Percentiles rank a stretch among this genome's conserved stretches.
Evolutionary conservation across 2,888 invertebrate genomes (phyloP).

Genomic region (Cosmia trapezina): DNA sequence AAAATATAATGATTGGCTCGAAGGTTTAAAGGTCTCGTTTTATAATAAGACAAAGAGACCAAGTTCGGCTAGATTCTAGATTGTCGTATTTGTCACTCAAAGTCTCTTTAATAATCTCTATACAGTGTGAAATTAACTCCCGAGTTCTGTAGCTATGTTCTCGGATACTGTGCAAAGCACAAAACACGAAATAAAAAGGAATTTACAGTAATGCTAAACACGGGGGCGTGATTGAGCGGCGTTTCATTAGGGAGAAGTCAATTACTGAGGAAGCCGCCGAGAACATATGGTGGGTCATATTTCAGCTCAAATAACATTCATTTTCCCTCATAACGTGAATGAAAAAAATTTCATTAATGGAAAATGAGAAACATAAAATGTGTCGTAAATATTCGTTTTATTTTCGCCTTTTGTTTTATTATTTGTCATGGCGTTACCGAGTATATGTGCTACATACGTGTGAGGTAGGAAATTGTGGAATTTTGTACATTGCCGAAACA

Average conservation of each 20-base stretch:
- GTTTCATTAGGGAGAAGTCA: slow-evolving; percentile 81
- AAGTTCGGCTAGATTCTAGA: neutral
- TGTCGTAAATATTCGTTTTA: slow-evolving; percentile 75
- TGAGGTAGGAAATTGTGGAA: slow-evolving; percentile 2
- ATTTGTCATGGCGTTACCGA: slow-evolving; percentile 42
- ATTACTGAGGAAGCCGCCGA: slow-evolving; percentile 74
- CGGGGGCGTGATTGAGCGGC: slow-evolving; percentile 70
- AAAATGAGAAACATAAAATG: slow-evolving; percentile 73
- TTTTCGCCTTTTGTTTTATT: slow-evolving; percentile 60
- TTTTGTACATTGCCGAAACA: slow-evolving; percentile 7
- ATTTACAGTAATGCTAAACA: slow-evolving; percentile 61
- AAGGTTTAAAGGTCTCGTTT: neutral
- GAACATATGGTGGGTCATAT: slow-evolving; percentile 79
- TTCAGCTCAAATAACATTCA: slow-evolving; percentile 78
- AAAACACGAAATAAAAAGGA: slow-evolving; percentile 43
- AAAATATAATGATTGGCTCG: neutral
- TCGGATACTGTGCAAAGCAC: slow-evolving; percentile 5
- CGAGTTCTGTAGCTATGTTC: slow-evolving; percentile 1
- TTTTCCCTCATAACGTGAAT: slow-evolving; percentile 74
- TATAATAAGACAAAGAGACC: neutral
- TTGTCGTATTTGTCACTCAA: neutral
- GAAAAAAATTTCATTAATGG: slow-evolving; percentile 76
- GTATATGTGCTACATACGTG: slow-evolving; percentile 5
- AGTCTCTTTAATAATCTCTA: no score
- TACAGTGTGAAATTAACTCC: neutral